Evolutionary conservation across 2,797 vertebrate genomes (phyloP), one percentile per base, ranked within the genome.

Genomic region (Premnoplex brunnescens): DNA sequence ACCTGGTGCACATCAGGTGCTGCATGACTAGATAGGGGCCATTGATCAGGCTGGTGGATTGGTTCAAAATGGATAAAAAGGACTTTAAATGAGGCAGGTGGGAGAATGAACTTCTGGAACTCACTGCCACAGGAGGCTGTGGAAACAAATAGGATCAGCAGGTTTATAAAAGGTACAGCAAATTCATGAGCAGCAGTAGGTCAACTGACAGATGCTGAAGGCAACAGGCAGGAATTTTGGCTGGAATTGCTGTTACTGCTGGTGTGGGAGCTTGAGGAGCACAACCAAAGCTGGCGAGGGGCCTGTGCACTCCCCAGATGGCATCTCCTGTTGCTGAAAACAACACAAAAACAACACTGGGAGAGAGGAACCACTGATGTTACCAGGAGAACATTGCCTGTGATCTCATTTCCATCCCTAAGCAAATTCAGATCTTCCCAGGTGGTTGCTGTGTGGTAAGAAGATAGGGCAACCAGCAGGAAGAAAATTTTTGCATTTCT

Each of bases 31-130:
- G 37, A 22, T 10, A 60, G 32, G 55, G 67, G 55, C 52, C 55
- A 22, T 32, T 0, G 0, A 39, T 58, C 46, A 66, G 62, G 27
- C 62, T 58, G 59, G 28, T 8, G 37, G 68, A 16, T 67, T 21
- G 51, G 51, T 73, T 73, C 71, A 12, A 89, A 93, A 92, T 28
- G 43, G 44, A 69, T 73, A 5, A 73, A 96, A 92, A 30, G 37
- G 86, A 72, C 52, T 95, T 88, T 52, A 23, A 49, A 26, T 1
- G 8, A 54, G 41, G 24, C 48, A 68, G 72, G 26, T 30, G 37
- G 30, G 51, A 90, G 85, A 90, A 84, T 86, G 86, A 82, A 78
- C 59, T 94, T 96, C 88, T 94, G 86, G 89, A 94, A 91, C 81
- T 49, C 60, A 26, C 84, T 93, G 74, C 66, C 66, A 62, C 55